phyloP scores from a whole-genome alignment of 2,113 vertebrate species.

The Gnathonemus echidnorhynchus region DNA sequence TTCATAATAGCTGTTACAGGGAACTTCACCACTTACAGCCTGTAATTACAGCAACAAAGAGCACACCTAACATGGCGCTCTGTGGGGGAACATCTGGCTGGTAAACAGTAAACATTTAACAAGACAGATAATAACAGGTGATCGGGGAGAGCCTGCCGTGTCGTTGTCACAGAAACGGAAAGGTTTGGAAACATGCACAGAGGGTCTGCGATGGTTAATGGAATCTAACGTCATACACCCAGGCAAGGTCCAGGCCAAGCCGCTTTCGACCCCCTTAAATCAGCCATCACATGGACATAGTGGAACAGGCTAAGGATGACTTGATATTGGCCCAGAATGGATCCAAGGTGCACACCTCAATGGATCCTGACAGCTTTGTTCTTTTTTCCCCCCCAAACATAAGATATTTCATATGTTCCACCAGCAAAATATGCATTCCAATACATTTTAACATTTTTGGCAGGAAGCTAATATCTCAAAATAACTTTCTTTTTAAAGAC shows the following conservation, averaged over 20 bases:
- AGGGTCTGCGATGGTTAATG: not conserved
- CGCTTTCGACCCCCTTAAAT: not conserved
- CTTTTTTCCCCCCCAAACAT: not conserved
- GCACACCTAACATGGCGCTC: not conserved
- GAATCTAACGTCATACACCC: not conserved
- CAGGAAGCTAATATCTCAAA: not conserved
- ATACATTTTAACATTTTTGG: not conserved
- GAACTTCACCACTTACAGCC: slow-evolving; percentile 23
- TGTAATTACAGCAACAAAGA: slow-evolving; percentile 20
- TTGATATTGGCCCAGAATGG: not conserved
- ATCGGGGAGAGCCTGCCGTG: not conserved
- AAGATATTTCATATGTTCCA: not conserved
- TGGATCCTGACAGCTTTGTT: not conserved
- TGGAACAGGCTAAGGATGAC: not conserved
- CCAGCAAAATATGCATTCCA: not conserved
- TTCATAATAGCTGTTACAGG: not conserved
- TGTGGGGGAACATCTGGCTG: slow-evolving; percentile 23
- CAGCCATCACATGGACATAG: not conserved
- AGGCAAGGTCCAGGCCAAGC: not conserved
- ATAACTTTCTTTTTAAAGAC: not conserved
- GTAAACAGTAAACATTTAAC: slow-evolving; percentile 12
- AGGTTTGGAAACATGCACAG: not conserved
- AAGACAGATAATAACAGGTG: slow-evolving; percentile 1
- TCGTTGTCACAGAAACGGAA: slow-evolving; percentile 7
- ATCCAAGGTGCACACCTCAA: not conserved